A percentile compares a stretch with the other conserved stretches of the same genome.
phyloP scores from a whole-genome alignment of 2,797 vertebrate species.

The Microctenopoma stevenorrisi region DNA sequence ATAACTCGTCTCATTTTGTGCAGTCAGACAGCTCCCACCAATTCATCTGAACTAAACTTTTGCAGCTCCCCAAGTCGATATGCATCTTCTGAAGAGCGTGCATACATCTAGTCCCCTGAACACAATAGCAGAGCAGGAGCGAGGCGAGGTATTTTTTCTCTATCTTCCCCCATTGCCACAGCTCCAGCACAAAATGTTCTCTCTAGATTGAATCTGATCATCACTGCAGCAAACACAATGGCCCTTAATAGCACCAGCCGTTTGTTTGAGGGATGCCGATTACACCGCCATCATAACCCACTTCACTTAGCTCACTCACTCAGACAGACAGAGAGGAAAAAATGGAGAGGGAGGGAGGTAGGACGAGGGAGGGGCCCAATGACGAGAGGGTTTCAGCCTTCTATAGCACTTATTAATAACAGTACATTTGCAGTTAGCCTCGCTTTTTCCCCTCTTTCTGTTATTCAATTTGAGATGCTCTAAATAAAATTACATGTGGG shows the following conservation, averaged over 20 bases:
- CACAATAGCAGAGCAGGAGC: constrained; percentile 62
- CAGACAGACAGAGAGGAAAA: constrained; percentile 72
- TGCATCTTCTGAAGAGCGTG: constrained; percentile 68
- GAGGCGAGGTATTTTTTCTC: constrained; percentile 65
- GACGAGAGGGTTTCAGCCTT: constrained; percentile 54
- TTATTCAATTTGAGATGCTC: constrained; percentile 79
- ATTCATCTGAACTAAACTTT: constrained; percentile 67
- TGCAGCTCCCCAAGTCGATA: constrained; percentile 58
- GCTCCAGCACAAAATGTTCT: constrained; percentile 78
- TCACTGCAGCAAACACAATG: constrained; percentile 83
- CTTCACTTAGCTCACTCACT: constrained; percentile 82
- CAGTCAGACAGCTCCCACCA: constrained; percentile 34
- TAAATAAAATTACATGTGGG: constrained; percentile 83
- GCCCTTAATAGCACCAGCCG: constrained; percentile 82
- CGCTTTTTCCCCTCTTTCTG: constrained; percentile 51
- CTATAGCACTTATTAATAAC: constrained; percentile 75
- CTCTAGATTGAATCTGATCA: constrained; percentile 83
- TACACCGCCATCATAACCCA: constrained; percentile 83
- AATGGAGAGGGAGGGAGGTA: constrained; percentile 58
- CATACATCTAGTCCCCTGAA: constrained; percentile 65
- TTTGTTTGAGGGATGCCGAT: constrained; percentile 85
- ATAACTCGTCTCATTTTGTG: constrained; percentile 47
- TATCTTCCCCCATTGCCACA: constrained; percentile 52
- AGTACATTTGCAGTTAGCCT: constrained; percentile 58
- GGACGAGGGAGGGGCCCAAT: constrained; percentile 33